Evolutionary conservation across 2,113 vertebrate genomes (phyloP), one percentile per base, ranked within the genome.

Genomic region (Synchiropus splendidus): DNA sequence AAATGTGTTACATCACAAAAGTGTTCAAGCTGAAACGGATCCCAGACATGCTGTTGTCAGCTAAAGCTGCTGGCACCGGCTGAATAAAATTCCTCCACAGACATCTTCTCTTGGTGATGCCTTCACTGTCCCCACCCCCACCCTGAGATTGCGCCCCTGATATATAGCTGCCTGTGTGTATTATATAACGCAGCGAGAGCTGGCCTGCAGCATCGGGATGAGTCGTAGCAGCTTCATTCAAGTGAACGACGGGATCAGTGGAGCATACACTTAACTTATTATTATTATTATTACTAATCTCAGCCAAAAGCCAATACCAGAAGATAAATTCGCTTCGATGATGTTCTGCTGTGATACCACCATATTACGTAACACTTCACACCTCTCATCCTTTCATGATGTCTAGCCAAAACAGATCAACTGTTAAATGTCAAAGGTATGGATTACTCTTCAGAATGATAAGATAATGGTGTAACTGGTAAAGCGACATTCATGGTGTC

Each of bases 131-230:
- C 43, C 64, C 37, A 44, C 58, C 53, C 54, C 56, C 39, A 46
- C 44, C 6, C 41, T 15, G 30, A 53, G 51, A 56, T 47, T 62
- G 39, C 50, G 12, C 39, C 46, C 6, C 61, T 61, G 43, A 56
- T 58, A 51, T 53, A 54, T 61, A 18, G 43, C 55, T 40, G n/a
- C n/a, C 30, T 44, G 32, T 17, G 37, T 34, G 47, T 45, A 39
- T 78, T 75, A 51, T 31, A 45, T 70, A 75, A 77, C 27, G 10
- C 17, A 16, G 54, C 40, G 14, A 55, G 51, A 39, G 21, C 50
- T n/a, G 12, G 51, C 59, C 12, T 8, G 33, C 39, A 47, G 61
- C 52, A 27, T 54, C 39, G 3, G 14, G 45, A 46, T 9, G 35
- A 55, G 50, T 4, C 36, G 38, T 37, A 53, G 49, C 36, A 45